Evolutionary conservation across 2,888 invertebrate genomes (phyloP).

Genomic region (Ectropis crepuscularia): DNA sequence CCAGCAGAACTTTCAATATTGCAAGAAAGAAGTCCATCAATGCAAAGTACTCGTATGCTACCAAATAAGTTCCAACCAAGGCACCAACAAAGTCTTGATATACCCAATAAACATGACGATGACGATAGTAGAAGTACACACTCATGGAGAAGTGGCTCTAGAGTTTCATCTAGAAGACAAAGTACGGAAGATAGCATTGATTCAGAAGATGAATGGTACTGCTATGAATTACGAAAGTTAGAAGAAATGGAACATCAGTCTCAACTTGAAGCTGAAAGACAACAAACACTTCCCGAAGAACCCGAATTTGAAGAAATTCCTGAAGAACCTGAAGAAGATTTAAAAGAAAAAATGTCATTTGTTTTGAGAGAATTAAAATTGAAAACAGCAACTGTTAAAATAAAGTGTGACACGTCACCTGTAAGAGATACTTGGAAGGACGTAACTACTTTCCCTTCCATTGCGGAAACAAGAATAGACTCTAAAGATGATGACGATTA

Average conservation of each 20-base stretch:
- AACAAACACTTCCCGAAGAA: constrained; percentile 85
- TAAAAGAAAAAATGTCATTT: constrained; percentile 92
- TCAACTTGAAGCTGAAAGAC: constrained; percentile 87
- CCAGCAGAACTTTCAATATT: constrained; percentile 80
- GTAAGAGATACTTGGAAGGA: constrained; percentile 76
- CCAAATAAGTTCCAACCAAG: constrained; percentile 86
- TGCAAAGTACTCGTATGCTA: constrained; percentile 85
- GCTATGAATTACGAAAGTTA: constrained; percentile 93
- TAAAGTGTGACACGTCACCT: constrained; percentile 71
- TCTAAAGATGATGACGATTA: constrained; percentile 59
- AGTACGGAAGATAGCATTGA: constrained; percentile 97
- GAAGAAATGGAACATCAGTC: constrained; percentile 93
- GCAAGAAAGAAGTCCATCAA: constrained; percentile 88
- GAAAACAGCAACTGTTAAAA: constrained; percentile 85
- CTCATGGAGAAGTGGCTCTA: constrained; percentile 93
- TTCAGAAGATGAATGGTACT: constrained; percentile 97
- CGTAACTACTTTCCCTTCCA: constrained; percentile 78
- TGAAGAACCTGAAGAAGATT: constrained; percentile 86
- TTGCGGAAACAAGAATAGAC: constrained; percentile 72
- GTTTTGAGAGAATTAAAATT: constrained; percentile 90
- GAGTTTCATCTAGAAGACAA: constrained; percentile 93
- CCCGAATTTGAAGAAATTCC: constrained; percentile 82
- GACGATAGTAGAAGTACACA: constrained; percentile 95
- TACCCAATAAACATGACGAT: constrained; percentile 91
- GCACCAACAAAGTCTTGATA: constrained; percentile 92